phyloP scores from a whole-genome alignment of 2,888 invertebrate genomes.

The Aricia artaxerxes region DNA sequence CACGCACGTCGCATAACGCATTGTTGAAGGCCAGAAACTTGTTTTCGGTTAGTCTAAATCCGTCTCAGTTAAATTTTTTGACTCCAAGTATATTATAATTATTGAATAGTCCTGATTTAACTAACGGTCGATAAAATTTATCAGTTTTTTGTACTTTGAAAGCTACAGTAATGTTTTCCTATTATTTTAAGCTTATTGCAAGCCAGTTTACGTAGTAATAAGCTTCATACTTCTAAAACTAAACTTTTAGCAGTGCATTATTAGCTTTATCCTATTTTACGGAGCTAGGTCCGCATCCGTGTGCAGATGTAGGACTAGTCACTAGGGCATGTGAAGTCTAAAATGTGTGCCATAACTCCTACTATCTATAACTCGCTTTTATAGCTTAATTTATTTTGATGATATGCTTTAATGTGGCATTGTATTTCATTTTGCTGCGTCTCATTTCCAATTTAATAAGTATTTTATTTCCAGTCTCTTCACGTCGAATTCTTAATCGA shows the following conservation, averaged over 20 bases:
- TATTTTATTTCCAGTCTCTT: no score
- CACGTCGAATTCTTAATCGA: no score
- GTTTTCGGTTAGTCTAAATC: neutral
- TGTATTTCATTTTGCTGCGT: no score
- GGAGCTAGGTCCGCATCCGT: neutral
- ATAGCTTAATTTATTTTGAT: no score
- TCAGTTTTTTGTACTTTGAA: no score
- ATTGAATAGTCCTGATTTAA: neutral
- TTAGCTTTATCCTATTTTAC: neutral
- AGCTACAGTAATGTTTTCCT: no score
- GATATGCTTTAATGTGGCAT: no score
- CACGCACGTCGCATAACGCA: neutral
- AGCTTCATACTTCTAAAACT: no score
- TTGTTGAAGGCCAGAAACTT: constrained; percentile 1
- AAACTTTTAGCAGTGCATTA: neutral
- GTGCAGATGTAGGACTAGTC: neutral
- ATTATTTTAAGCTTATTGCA: no score
- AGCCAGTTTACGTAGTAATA: no score
- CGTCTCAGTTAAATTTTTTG: neutral
- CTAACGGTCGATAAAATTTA: neutral
- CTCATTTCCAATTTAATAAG: no score
- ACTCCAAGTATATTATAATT: neutral
- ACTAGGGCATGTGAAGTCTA: constrained; percentile 5
- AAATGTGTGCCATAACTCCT: neutral
- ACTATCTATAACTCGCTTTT: neutral